Evolutionary conservation across 2,888 invertebrate species (phyloP), one percentile per base, ranked within the genome.

Genomic region (Cryptops parisi): DNA sequence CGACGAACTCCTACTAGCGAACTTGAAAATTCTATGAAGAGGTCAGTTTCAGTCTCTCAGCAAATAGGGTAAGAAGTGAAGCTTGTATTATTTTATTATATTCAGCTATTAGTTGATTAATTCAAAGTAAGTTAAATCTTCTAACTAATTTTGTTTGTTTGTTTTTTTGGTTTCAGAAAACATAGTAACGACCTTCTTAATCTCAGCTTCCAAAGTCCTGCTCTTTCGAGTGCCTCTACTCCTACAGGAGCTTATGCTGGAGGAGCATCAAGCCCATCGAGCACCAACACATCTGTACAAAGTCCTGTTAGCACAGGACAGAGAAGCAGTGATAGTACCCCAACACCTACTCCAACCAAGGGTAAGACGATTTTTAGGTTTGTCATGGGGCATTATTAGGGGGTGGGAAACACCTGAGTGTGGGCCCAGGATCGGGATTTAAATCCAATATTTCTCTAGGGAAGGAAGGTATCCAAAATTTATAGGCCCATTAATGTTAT

Each of bases 131-230:
- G 6, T 33, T 33, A 33, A 6, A 9, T 33, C 15, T 33, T 6
- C 15, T 15, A 33, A 33, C 15, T 33, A 33, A 33, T 33, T 15
- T 9, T 33, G 33, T 33, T 15, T 33, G 6, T 33, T 15, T 33
- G 6, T 33, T 33, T 33, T 33, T 33, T 33, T 33, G 6, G 26
- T 57, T 41, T 57, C 53, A 67, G 65, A 54, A 71, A 70, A 62
- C 80, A 82, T 48, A 84, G 82, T 65, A 82, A 80, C 67, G 86
- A 88, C 71, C 72, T 87, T 62, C 74, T 85, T 62, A 83, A 83
- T 66, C 72, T 86, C 63, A 83, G 81, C 70, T 77, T 84, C 64
- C 79, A 80, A 68, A 87, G 85, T 64, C 86, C 89, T 53, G 80
- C 81, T 56, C 83, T 81, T 62, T 89, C 89, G 59, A 84, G 83